A percentile compares a stretch with the other conserved stretches of the same genome.
Evolutionary conservation across 64 coral and sea anemone species (phyloP).

Genomic region (Cladopsammia gracilis): DNA sequence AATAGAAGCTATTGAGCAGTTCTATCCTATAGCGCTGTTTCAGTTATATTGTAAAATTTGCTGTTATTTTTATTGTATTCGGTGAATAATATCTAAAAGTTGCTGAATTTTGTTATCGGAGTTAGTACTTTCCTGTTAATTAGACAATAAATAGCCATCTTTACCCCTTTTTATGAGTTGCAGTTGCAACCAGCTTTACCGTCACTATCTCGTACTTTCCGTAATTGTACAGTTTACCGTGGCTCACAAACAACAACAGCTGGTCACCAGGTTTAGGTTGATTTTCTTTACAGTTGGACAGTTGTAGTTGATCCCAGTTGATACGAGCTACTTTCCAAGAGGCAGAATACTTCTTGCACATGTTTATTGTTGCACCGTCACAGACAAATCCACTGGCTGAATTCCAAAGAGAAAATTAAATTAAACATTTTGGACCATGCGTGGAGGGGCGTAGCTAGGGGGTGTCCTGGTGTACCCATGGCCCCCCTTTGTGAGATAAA

Average conservation of each 20-base stretch:
- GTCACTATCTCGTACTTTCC: not conserved
- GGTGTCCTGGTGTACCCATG: too few species aligned
- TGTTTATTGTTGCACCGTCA: not conserved
- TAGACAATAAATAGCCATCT: not conserved
- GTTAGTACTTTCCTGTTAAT: too few species aligned
- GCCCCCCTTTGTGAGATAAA: too few species aligned
- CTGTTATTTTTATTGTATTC: too few species aligned
- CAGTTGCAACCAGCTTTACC: not conserved
- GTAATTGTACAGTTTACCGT: not conserved
- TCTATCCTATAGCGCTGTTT: too few species aligned
- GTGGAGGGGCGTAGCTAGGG: too few species aligned
- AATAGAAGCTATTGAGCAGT: too few species aligned
- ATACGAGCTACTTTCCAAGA: not conserved
- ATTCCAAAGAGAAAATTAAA: not conserved
- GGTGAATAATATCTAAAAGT: too few species aligned
- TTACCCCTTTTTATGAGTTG: not conserved
- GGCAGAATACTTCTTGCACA: not conserved
- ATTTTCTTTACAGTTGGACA: not conserved
- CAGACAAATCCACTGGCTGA: not conserved
- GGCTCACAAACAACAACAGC: constrained; percentile 9
- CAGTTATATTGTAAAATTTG: too few species aligned
- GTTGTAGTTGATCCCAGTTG: not conserved
- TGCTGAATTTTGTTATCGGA: too few species aligned
- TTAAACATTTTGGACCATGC: too few species aligned
- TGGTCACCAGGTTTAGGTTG: not conserved